Evolutionary conservation across 2,113 vertebrate species (phyloP), one percentile per base, ranked within the genome.

Genomic region (Gavia stellata): DNA sequence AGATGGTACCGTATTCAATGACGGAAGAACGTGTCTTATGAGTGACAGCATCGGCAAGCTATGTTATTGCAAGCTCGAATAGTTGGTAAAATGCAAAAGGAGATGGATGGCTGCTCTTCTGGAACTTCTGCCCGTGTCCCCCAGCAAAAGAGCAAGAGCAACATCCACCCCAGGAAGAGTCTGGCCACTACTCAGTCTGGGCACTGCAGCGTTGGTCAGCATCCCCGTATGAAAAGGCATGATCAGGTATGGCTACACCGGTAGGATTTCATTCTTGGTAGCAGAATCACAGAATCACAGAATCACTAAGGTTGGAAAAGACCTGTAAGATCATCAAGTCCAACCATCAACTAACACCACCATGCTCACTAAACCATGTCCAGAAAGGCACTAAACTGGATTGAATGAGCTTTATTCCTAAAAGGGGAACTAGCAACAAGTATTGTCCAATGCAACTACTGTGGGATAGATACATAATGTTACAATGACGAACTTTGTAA

Each of bases 91-190:
- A 89, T 59, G 34, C 40, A 81, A 75, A 87, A 81, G 45, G 17
- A 47, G 38, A 44, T 26, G 24, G 38, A 33, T 61, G 19, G 36
- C 5, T 34, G 24, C 15, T 66, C 10, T 49, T 70, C 23, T n/a
- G 71, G 53, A 53, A 53, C 59, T 65, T 79, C 36, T 91, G 36
- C 21, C 28, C 13, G 5, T 50, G 11, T 55, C 0, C 6, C 23
- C 13, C 21, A 61, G 24, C 6, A 65, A 26, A 68, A 75, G 7
- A 83, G 8, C 7, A 55, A 66, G 38, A 55, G 5, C 29, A 68
- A 6, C 0, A 0, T 47, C n/a, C 13, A 2, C 5, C 28, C 24
- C 5, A 1, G 50, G 26, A 47, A 16, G 20, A 70, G 24, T 42
- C 20, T 80, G 58, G 21, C 19, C 28, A 49, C 53, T 29, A 7